Evolutionary conservation across 2,113 vertebrate genomes (phyloP).

Genomic region (Lepidothrix coronata): DNA sequence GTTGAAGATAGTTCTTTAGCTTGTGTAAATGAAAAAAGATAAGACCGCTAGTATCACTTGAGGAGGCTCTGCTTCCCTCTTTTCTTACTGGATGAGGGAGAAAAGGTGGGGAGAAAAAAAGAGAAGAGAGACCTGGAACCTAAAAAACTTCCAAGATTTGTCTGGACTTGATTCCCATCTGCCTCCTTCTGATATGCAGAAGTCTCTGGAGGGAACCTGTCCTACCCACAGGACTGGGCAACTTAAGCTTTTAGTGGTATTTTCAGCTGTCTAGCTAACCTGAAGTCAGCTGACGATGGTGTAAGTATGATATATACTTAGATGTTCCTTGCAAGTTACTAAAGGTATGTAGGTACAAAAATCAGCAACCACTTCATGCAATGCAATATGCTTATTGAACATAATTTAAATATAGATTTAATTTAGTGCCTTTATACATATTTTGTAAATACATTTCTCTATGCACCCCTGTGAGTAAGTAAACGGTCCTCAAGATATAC

Average conservation of each 20-base stretch:
- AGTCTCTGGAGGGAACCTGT: accelerated
- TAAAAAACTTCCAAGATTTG: neutral
- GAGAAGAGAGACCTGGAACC: neutral
- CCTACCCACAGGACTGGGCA: neutral
- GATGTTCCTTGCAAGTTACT: neutral
- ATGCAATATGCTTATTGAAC: neutral
- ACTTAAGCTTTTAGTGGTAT: neutral
- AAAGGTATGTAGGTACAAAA: neutral
- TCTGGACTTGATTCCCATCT: neutral
- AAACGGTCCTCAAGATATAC: neutral
- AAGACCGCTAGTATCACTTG: neutral
- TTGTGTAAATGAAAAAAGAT: neutral
- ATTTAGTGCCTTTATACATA: neutral
- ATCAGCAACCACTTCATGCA: neutral
- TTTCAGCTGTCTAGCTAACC: neutral
- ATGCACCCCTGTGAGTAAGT: neutral
- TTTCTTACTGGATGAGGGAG: neutral
- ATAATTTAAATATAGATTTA: neutral
- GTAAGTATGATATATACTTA: neutral
- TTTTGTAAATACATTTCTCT: neutral
- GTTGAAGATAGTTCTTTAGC: neutral
- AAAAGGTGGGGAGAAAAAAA: neutral
- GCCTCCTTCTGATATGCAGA: neutral
- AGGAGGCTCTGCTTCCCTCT: neutral
- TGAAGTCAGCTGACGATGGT: neutral